Evolutionary conservation across 2,113 vertebrate species (phyloP).

Genomic region (Percina caprodes): DNA sequence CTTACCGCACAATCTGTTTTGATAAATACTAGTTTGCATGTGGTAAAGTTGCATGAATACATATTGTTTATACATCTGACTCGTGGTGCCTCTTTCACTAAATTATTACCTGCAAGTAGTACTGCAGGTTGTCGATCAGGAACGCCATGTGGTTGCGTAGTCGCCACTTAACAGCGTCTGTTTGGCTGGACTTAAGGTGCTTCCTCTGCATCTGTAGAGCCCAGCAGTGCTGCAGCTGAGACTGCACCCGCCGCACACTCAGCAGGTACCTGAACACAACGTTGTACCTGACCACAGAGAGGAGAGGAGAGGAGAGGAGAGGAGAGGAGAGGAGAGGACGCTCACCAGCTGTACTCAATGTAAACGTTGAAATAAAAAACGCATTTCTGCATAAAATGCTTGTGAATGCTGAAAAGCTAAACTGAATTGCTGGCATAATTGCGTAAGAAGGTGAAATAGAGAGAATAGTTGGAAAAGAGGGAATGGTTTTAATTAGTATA

Average conservation of each 20-base stretch:
- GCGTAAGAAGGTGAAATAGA: no score
- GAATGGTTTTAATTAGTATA: no score
- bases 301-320: no score
- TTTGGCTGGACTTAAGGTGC: conserved; percentile 92
- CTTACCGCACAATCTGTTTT: neutral
- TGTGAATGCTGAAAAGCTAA: no score
- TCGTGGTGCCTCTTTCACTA: no score
- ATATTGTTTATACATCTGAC: neutral
- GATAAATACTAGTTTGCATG: neutral
- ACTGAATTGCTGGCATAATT: no score
- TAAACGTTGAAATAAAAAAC: no score
- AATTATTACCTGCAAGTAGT: conserved; percentile 92
- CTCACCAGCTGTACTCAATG: neutral
- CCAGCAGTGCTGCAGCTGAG: conserved; percentile 98
- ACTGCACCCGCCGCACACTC: conserved; percentile 95
- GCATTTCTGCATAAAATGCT: no score
- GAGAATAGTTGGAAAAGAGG: no score
- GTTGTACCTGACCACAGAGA: conserved; percentile 88
- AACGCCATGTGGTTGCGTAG: conserved; percentile 98
- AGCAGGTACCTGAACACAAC: conserved; percentile 97
- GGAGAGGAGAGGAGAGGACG: neutral
- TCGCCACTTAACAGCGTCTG: conserved; percentile 92
- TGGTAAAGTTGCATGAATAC: neutral
- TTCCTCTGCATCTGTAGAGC: conserved; percentile 98
- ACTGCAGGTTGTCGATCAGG: conserved; percentile 97